Percentiles rank a stretch among this genome's conserved stretches.
Conservation (phyloP, 64 coral and sea anemone genomes). For the Porites australiensis region DNA sequence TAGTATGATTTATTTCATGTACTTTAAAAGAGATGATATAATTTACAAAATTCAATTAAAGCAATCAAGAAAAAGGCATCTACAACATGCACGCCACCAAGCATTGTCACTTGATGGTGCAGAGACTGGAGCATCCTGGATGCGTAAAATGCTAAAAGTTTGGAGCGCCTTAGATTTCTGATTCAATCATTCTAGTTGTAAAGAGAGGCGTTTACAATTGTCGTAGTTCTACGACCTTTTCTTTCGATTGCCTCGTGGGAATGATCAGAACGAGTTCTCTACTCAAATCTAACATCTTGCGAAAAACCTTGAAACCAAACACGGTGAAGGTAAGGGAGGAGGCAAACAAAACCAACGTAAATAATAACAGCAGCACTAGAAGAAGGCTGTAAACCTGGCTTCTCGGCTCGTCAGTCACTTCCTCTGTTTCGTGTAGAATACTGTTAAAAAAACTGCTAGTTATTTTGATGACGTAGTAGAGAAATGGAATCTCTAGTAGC, state of each 20-base stretch:
- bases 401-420: neutral
- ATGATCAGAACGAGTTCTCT: constrained; percentile 68
- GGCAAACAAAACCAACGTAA: constrained; percentile 54
- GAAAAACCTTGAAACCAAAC: constrained; percentile 63
- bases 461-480: constrained; percentile 61
- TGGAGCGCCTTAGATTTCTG: too few species aligned
- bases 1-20: too few species aligned
- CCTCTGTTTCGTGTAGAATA: neutral
- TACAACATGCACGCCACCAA: too few species aligned
- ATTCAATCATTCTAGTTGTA: too few species aligned
- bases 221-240: neutral
- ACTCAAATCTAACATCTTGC: constrained; percentile 52
- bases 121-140: too few species aligned
- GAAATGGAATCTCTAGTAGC: constrained; percentile 60
- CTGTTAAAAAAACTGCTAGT: constrained; percentile 48
- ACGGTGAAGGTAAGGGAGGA: constrained; percentile 62
- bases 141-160: too few species aligned
- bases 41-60: too few species aligned
- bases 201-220: neutral
- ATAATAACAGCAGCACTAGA: constrained; percentile 47
- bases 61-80: too few species aligned
- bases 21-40: too few species aligned
- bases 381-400: constrained; percentile 36
- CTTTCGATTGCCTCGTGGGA: constrained; percentile 25
- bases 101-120: too few species aligned